Conservation (phyloP, 2,888 invertebrate genomes). For the Chloromyia formosa region DNA sequence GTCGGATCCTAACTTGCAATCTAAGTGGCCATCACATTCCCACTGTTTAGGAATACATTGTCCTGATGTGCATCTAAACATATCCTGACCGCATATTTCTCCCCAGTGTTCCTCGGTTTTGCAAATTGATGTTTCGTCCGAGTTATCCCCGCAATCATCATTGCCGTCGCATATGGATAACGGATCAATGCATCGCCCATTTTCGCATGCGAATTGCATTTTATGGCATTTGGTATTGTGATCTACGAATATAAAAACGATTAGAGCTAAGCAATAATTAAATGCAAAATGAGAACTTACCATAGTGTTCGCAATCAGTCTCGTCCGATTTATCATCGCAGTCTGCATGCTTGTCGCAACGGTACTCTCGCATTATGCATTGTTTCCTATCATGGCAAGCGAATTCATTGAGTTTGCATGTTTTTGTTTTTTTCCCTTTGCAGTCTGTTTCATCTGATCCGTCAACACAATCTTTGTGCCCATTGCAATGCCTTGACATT, state of each 20-base stretch:
- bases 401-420: slow-evolving; percentile 65
- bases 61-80: slow-evolving; percentile 73
- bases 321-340: slow-evolving; percentile 71
- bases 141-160: slow-evolving; percentile 68
- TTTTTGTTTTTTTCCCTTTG: slow-evolving; percentile 59
- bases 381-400: slow-evolving; percentile 66
- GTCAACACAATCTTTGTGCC: slow-evolving; percentile 68
- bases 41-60: slow-evolving; percentile 74
- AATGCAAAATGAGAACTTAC: slow-evolving; percentile 52
- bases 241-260: slow-evolving; percentile 47
- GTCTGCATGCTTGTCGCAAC: slow-evolving; percentile 67
- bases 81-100: slow-evolving; percentile 61
- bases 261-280: not conserved
- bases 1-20: slow-evolving; percentile 80
- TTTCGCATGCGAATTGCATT: slow-evolving; percentile 65
- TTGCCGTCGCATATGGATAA: slow-evolving; percentile 66
- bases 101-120: not conserved
- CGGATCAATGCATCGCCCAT: slow-evolving; percentile 66
- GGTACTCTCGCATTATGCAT: slow-evolving; percentile 64
- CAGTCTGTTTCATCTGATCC: slow-evolving; percentile 67
- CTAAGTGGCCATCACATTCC: slow-evolving; percentile 77
- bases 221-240: slow-evolving; percentile 61
- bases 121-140: slow-evolving; percentile 67
- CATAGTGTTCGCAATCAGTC: slow-evolving; percentile 64
- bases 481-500: slow-evolving; percentile 67